These are phyloP conservation scores for Rhodinocichla rosea DNA, from an alignment of 2,113 vertebrate species.

Conservation along the genomic window DNA sequence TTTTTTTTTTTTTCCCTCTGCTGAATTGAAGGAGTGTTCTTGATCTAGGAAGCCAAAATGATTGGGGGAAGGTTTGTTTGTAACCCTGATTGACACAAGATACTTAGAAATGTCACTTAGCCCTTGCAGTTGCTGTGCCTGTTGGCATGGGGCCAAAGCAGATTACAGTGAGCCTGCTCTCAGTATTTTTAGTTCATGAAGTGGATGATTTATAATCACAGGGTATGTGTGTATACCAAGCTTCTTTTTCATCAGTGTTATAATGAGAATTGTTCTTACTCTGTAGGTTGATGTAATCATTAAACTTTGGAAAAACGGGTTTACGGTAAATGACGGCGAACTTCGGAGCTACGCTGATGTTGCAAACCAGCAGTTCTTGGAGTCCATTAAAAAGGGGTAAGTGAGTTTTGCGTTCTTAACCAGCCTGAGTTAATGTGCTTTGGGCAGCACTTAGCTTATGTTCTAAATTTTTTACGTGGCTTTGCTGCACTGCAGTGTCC, in stretches of 20 bases:
- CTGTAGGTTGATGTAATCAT: conserved; percentile 88
- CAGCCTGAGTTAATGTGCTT: not conserved
- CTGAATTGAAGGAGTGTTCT: not conserved
- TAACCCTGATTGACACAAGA: not conserved
- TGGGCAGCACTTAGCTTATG: not conserved
- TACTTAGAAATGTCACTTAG: not conserved
- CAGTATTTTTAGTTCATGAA: not conserved
- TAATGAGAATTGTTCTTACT: not conserved
- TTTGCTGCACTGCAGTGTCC: not conserved
- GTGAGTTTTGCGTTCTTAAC: not conserved
- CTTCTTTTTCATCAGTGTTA: not conserved
- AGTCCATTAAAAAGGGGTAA: conserved; percentile 90
- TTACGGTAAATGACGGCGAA: conserved; percentile 88
- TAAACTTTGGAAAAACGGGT: conserved; percentile 95
- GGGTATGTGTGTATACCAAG: not conserved
- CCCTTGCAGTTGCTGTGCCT: conserved; percentile 1
- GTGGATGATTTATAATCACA: not conserved
- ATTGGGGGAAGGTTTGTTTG: not conserved
- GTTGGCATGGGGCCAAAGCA: not conserved
- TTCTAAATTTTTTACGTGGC: not conserved
- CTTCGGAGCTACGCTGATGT: conserved; percentile 84
- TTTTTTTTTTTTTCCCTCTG: too few species aligned
- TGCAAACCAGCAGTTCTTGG: conserved; percentile 90
- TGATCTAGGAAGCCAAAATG: not conserved
- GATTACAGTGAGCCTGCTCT: not conserved